A percentile compares a stretch with the other conserved stretches of the same genome.
Evolutionary conservation across 2,113 vertebrate species (phyloP).

Genomic region (Melanostigma gelatinosum): DNA sequence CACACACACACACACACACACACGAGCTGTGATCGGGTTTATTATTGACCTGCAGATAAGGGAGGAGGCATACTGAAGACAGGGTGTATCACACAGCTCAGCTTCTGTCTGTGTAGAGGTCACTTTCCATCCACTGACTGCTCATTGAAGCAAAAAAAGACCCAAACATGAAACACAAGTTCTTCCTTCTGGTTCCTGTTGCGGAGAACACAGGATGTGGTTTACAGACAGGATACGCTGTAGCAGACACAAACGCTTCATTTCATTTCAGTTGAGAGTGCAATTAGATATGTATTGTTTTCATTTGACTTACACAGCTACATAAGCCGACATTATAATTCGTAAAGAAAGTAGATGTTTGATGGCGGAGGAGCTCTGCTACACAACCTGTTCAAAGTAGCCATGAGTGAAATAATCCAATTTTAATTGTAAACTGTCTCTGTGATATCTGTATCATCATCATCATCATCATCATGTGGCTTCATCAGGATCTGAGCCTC

Average conservation of each 20-base stretch:
- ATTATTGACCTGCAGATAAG: conserved; percentile 65
- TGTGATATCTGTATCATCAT: not conserved
- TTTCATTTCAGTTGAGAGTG: not conserved
- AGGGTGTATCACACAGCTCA: not conserved
- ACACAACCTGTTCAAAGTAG: not conserved
- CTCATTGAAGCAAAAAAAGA: not conserved
- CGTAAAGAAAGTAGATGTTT: not conserved
- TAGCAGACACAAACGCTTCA: not conserved
- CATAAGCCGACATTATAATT: not conserved
- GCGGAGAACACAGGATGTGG: not conserved
- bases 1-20: not conserved
- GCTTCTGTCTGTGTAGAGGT: not conserved
- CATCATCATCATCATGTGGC: conserved; percentile 5
- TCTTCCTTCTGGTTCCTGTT: not conserved
- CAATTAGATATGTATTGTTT: not conserved
- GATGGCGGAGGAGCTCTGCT: not conserved
- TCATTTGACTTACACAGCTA: not conserved
- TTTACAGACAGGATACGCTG: not conserved
- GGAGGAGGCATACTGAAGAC: not conserved
- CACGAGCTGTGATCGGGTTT: conserved; percentile 42
- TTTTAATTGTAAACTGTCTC: not conserved
- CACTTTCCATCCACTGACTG: not conserved
- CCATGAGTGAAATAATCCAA: not conserved
- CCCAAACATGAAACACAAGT: not conserved
- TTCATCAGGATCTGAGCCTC: not conserved